These are phyloP conservation scores for Chlamydotis undulata DNA, from an alignment of 2,113 vertebrate genomes.

Conservation along the genomic window DNA sequence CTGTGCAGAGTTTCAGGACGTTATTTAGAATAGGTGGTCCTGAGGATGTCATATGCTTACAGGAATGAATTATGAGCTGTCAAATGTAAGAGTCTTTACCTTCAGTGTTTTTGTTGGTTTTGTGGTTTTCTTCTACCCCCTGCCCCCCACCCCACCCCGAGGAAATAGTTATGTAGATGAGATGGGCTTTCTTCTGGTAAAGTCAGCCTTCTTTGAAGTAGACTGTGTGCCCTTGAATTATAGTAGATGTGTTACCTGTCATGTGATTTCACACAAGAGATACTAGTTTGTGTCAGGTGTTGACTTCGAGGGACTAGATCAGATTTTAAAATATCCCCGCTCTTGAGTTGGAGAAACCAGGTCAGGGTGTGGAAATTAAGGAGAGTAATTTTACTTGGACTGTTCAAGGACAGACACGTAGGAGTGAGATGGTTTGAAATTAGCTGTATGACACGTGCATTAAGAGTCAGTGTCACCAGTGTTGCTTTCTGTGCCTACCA, in stretches of 20 bases:
- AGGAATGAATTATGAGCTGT: neutral
- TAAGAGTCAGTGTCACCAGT: neutral
- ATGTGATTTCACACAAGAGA: neutral
- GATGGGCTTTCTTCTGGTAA: neutral
- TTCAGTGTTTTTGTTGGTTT: neutral
- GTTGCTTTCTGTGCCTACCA: neutral
- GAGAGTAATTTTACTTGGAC: neutral
- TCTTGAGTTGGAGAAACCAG: neutral
- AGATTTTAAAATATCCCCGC: neutral
- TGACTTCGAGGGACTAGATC: neutral
- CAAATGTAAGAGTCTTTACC: neutral
- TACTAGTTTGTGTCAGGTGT: neutral
- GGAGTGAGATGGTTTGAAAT: neutral
- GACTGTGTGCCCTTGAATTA: neutral
- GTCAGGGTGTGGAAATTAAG: neutral
- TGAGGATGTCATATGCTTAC: neutral
- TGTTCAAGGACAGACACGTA: neutral
- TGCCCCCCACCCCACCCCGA: too few species aligned
- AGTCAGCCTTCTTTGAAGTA: neutral
- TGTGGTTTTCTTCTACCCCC: neutral
- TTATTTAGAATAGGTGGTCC: neutral
- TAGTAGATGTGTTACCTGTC: neutral
- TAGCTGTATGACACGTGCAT: neutral
- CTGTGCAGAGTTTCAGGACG: neutral
- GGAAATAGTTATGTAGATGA: neutral